Conservation (phyloP, 2,113 vertebrate species). For the Sitta europaea region DNA sequence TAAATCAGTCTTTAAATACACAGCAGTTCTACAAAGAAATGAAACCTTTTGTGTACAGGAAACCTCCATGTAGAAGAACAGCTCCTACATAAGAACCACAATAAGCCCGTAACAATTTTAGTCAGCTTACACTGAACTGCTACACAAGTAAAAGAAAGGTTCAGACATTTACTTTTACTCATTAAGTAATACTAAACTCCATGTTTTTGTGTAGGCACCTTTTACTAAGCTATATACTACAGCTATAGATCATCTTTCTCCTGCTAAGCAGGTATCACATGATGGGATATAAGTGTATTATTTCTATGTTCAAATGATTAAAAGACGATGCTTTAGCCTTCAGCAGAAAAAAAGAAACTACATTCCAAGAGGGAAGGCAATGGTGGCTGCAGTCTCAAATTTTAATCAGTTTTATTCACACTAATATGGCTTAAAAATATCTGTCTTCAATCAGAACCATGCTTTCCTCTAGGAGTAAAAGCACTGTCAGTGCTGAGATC, state of each 20-base stretch:
- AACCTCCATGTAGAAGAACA: not conserved
- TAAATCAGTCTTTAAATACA: not conserved
- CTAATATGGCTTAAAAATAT: not conserved
- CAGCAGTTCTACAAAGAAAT: not conserved
- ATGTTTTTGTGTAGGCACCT: not conserved
- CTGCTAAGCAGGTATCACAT: not conserved
- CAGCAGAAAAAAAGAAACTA: not conserved
- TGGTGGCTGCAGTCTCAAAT: not conserved
- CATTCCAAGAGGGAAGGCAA: rapidly evolving
- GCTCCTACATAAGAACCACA: not conserved
- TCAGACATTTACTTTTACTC: not conserved
- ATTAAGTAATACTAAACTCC: not conserved
- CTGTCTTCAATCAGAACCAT: not conserved
- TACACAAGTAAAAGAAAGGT: not conserved
- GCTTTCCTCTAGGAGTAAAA: not conserved
- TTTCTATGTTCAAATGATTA: not conserved
- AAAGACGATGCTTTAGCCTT: not conserved
- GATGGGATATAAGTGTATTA: not conserved
- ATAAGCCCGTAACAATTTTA: not conserved
- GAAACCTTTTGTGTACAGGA: not conserved
- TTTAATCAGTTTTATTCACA: not conserved
- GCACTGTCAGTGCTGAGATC: not conserved
- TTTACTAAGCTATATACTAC: not conserved
- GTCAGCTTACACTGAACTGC: not conserved
- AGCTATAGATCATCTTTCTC: not conserved